Evolutionary conservation across 2,888 invertebrate genomes (phyloP).

Genomic region (Cerceris rybyensis): DNA sequence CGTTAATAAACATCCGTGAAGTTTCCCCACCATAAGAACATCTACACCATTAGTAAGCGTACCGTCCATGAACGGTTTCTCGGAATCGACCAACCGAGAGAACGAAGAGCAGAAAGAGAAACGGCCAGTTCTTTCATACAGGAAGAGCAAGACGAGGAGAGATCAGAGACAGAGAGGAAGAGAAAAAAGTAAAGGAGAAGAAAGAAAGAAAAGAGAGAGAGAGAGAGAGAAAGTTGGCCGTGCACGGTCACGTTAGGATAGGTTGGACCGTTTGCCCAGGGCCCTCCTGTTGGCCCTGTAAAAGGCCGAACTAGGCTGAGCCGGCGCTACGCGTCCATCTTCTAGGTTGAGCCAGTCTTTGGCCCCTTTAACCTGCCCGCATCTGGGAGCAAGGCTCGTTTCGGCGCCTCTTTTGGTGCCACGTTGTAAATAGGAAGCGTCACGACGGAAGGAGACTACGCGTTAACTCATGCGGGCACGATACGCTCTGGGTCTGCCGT

Average conservation of each 20-base stretch:
- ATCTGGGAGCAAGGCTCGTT: constrained; percentile 34
- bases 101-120: not conserved
- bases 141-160: constrained; percentile 11
- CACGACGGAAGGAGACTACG: constrained; percentile 43
- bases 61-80: constrained; percentile 56
- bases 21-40: constrained; percentile 16
- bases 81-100: constrained; percentile 36
- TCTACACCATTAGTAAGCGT: constrained; percentile 26
- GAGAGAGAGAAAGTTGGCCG: constrained; percentile 19
- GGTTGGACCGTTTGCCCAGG: constrained; percentile 53
- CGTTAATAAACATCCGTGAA: constrained; percentile 43
- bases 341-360: constrained; percentile 30
- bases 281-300: constrained; percentile 17
- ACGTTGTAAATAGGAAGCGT: constrained; percentile 54
- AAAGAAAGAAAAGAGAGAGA: constrained; percentile 1
- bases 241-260: constrained; percentile 55
- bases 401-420: constrained; percentile 31
- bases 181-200: not conserved
- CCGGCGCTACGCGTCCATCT: constrained; percentile 34
- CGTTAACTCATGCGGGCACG: constrained; percentile 58
- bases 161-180: not conserved
- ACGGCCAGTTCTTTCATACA: constrained; percentile 7
- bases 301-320: constrained; percentile 1
- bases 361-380: constrained; percentile 56
- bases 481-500: not conserved